Percentiles rank a stretch among this genome's conserved stretches.
Evolutionary conservation across 2,888 invertebrate genomes (phyloP).

Genomic region (Leptinotarsa juncta): DNA sequence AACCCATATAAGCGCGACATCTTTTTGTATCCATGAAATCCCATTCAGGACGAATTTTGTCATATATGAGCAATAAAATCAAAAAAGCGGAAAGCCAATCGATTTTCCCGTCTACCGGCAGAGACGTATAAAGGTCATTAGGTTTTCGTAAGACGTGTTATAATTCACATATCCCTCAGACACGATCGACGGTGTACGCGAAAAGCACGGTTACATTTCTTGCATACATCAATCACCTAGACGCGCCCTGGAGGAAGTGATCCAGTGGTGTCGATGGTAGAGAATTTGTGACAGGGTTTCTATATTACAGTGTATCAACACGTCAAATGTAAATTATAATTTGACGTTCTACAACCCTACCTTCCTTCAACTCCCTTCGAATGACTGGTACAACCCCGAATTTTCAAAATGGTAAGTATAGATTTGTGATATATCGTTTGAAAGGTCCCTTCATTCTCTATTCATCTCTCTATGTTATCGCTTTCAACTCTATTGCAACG

Average conservation of each 20-base stretch:
- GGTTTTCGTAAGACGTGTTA: constrained; percentile 40
- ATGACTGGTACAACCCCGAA: too few relatives aligned
- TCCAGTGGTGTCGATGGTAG: constrained; percentile 1
- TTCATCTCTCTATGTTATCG: too few relatives aligned
- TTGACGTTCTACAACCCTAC: too few relatives aligned
- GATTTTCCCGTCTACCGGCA: constrained; percentile 32
- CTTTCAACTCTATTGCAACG: too few relatives aligned
- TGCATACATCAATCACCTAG: constrained; percentile 54
- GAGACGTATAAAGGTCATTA: constrained; percentile 42
- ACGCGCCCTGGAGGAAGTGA: constrained; percentile 16
- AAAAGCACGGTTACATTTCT: constrained; percentile 49
- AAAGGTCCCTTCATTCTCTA: too few relatives aligned
- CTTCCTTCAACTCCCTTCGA: too few relatives aligned
- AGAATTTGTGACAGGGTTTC: neutral
- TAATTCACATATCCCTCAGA: constrained; percentile 41
- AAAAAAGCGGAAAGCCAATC: constrained; percentile 13
- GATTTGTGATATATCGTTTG: too few relatives aligned
- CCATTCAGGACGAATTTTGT: constrained; percentile 5
- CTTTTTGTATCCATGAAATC: constrained; percentile 13
- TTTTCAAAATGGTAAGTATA: too few relatives aligned
- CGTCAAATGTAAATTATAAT: too few relatives aligned
- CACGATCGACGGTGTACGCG: constrained; percentile 36
- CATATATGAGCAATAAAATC: constrained; percentile 11
- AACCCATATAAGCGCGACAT: constrained; percentile 12
- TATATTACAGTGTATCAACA: too few relatives aligned